Percentiles rank a stretch among this genome's conserved stretches.
phyloP scores from a whole-genome alignment of 2,888 invertebrate species.

The Cremastinae sp. region DNA sequence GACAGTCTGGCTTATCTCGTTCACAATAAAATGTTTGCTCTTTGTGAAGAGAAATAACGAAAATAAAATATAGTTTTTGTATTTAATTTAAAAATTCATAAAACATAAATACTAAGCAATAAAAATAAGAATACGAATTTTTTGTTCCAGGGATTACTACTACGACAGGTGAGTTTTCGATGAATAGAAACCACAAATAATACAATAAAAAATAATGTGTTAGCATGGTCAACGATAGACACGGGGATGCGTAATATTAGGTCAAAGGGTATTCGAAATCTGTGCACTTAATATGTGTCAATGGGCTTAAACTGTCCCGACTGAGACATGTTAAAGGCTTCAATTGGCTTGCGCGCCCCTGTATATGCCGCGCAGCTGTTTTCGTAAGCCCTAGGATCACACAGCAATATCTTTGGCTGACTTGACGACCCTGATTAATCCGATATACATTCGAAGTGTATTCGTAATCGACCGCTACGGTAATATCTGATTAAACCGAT shows the following conservation, averaged over 20 bases:
- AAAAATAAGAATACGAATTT: constrained; percentile 59
- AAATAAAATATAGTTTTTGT: too few relatives aligned
- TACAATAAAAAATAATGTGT: not conserved
- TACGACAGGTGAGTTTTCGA: constrained; percentile 84
- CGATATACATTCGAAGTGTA: constrained; percentile 42
- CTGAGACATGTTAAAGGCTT: constrained; percentile 70
- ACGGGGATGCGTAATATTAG: constrained; percentile 49
- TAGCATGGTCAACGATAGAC: not conserved
- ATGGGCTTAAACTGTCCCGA: constrained; percentile 72
- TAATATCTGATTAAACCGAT: constrained; percentile 12
- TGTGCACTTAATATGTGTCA: constrained; percentile 76
- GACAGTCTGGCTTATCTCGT: too few relatives aligned
- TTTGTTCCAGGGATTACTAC: constrained; percentile 86
- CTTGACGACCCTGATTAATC: constrained; percentile 75
- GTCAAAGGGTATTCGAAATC: constrained; percentile 70
- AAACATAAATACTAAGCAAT: too few relatives aligned
- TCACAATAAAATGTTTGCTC: too few relatives aligned
- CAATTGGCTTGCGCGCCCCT: constrained; percentile 64
- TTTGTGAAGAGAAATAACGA: too few relatives aligned
- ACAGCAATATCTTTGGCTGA: constrained; percentile 75
- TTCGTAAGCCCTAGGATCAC: constrained; percentile 74
- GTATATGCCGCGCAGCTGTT: constrained; percentile 31
- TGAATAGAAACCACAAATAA: too few relatives aligned
- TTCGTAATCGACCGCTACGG: constrained; percentile 65
- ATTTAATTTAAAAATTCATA: too few relatives aligned